A percentile compares a stretch with the other conserved stretches of the same genome.
phyloP scores from a whole-genome alignment of 2,113 vertebrate genomes.

The Protobothrops flavoviridis region DNA sequence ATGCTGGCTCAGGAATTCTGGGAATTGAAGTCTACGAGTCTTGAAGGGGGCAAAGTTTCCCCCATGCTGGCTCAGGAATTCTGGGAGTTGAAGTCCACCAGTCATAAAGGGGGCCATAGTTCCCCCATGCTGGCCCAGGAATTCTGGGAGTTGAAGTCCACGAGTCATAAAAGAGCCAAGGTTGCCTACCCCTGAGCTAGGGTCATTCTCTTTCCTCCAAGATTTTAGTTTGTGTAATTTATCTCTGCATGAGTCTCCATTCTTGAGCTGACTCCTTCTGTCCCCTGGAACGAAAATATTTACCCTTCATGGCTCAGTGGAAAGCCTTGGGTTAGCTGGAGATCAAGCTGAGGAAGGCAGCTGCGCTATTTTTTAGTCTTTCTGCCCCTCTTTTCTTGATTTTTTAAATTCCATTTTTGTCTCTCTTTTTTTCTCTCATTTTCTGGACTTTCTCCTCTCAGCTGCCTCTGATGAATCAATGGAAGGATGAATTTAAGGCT shows the following conservation, averaged over 20 bases:
- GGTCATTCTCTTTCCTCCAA: not conserved
- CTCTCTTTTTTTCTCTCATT: accelerated
- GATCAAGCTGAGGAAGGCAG: not conserved
- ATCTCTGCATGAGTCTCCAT: not conserved
- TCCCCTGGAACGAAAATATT: not conserved
- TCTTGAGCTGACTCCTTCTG: not conserved
- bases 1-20: too few relatives aligned
- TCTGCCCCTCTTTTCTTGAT: not conserved
- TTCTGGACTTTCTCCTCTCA: constrained; percentile 54
- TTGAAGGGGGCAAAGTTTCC: too few relatives aligned
- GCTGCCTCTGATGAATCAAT: constrained; percentile 90
- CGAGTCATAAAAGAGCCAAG: too few relatives aligned
- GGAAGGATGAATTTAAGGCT: constrained; percentile 96
- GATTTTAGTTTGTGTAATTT: not conserved
- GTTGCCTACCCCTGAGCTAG: not conserved
- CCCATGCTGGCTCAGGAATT: too few relatives aligned
- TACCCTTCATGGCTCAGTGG: not conserved
- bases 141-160: too few relatives aligned
- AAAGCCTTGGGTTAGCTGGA: not conserved
- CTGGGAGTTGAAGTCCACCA: too few relatives aligned
- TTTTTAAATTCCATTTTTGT: not conserved
- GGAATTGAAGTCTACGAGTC: too few relatives aligned
- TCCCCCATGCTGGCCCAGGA: too few relatives aligned
- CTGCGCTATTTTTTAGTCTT: too few relatives aligned
- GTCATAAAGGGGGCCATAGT: too few relatives aligned